These are phyloP conservation scores for Cryptus armator DNA, from an alignment of 2,888 invertebrate genomes.

Conservation along the genomic window DNA sequence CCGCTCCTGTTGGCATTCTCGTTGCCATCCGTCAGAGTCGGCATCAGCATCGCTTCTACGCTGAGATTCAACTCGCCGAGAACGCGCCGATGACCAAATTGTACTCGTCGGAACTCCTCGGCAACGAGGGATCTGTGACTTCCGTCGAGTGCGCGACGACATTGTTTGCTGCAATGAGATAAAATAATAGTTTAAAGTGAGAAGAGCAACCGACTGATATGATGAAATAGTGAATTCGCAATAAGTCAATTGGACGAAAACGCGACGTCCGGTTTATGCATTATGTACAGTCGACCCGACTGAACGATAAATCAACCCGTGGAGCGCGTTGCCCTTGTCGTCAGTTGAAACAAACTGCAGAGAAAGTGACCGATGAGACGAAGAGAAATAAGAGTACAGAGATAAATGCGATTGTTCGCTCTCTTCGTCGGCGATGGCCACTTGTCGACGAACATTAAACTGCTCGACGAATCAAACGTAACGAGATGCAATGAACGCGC, in stretches of 20 bases:
- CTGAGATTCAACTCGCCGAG: constrained; percentile 95
- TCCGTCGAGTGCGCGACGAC: constrained; percentile 80
- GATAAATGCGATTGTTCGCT: constrained; percentile 31
- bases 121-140: constrained; percentile 88
- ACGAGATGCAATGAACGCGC: constrained; percentile 63
- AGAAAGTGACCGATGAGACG: background rate
- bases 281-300: background rate
- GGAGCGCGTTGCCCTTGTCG: constrained; percentile 59
- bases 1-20: constrained; percentile 87
- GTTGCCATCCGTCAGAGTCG: constrained; percentile 86
- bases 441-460: constrained; percentile 50
- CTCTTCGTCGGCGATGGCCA: constrained; percentile 48
- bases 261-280: constrained; percentile 59
- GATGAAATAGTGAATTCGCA: constrained; percentile 34
- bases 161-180: constrained; percentile 79
- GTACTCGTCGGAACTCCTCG: constrained; percentile 94
- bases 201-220: background rate
- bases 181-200: background rate
- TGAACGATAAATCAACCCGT: constrained; percentile 21
- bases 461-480: constrained; percentile 54
- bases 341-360: constrained; percentile 28
- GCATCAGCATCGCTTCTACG: constrained; percentile 96
- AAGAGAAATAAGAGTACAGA: background rate
- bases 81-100: constrained; percentile 93
- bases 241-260: constrained; percentile 52